Evolutionary conservation across 2,797 vertebrate species (phyloP).

Genomic region (Helicolenus hilgendorfi): DNA sequence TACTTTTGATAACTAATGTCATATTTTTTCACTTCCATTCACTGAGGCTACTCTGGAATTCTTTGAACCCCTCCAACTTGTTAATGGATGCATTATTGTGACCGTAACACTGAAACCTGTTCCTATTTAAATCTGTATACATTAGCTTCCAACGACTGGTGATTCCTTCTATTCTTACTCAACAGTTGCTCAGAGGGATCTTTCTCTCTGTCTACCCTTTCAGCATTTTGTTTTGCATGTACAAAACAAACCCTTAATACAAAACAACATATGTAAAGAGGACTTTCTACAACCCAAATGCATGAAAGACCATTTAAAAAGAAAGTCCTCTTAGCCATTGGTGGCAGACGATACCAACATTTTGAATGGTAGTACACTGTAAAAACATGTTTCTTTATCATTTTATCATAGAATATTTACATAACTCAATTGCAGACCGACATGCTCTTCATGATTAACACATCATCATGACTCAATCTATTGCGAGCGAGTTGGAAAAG

Average conservation of each 20-base stretch:
- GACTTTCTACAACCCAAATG: background rate
- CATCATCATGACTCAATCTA: background rate
- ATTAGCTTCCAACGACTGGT: background rate
- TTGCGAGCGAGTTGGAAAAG: background rate
- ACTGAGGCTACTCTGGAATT: too few relatives aligned
- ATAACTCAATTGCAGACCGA: background rate
- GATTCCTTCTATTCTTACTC: background rate
- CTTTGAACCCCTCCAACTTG: background rate
- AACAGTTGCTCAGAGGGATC: background rate
- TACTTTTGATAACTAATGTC: too few relatives aligned
- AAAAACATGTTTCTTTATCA: background rate
- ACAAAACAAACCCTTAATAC: background rate
- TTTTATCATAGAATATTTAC: background rate
- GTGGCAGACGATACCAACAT: background rate
- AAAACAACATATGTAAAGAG: background rate
- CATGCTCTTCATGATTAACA: background rate
- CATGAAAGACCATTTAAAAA: background rate
- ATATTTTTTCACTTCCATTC: too few relatives aligned
- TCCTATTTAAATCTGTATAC: background rate
- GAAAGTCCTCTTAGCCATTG: background rate
- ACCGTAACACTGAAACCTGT: background rate
- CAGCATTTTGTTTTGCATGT: accelerated
- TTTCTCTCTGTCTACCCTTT: background rate
- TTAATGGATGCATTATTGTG: background rate
- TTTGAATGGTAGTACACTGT: background rate